Evolutionary conservation across 1,140 invertebrate genomes (phyloP), one percentile per base, ranked within the genome.

Genomic region (Drosophila nasuta): DNA sequence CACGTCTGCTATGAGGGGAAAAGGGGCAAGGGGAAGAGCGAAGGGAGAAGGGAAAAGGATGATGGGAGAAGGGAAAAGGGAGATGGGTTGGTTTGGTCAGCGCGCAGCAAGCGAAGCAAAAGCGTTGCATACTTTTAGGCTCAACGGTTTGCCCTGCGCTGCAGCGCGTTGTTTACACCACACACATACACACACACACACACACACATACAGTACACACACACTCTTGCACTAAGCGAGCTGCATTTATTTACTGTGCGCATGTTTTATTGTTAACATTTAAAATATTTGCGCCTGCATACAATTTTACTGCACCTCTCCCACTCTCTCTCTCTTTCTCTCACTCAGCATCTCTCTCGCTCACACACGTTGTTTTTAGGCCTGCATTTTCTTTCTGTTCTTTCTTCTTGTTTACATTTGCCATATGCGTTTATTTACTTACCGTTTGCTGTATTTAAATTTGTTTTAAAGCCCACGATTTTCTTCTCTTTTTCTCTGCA

Each of bases 211-310:
- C 43, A 65, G 20, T 49, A 59, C 41, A 62, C 15, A 49, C 38
- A 58, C 43, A 43, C 10, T 41, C 17, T 11, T 46, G 13, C 38
- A 54, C n/a, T 28, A 20, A 49, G 63, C 28, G 59, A 70, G 56
- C 45, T 68, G 74, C 72, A 71, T 85, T 85, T 85, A 85, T 86
- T 85, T 85, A 86, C 81, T 83, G 73, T 85, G 73, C 62, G 65
- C 77, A 81, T 85, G 78, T 85, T 85, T 86, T 86, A 86, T 81
- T 86, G 82, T 86, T 86, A 86, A 86, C 82, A 86, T 81, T 86
- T 86, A 81, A 86, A 86, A 86, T 86, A 86, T 86, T 86, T 86
- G 82, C 75, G 81, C 75, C 81, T 77, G 81, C 81, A 85, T 81
- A 81, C 63, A 85, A 85, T 78, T 83, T 78, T 49, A 15, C 54